Percentiles rank a stretch among this genome's conserved stretches.
These are phyloP conservation scores for Synanthedon andrenaeformis DNA, from an alignment of 2,888 invertebrate species.

Conservation along the genomic window DNA sequence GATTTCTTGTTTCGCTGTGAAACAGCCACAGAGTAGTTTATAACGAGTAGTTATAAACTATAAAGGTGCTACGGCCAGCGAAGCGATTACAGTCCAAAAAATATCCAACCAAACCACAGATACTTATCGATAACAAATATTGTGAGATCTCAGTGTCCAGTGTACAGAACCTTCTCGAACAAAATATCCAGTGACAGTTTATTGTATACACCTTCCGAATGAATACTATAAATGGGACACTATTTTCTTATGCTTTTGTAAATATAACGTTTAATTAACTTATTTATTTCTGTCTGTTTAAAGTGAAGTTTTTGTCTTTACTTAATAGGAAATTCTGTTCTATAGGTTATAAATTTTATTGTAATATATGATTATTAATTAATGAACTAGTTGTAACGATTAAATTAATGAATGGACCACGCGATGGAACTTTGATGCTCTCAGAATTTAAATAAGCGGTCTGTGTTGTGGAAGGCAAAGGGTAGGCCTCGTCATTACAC, in stretches of 20 bases:
- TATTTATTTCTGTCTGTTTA: conserved; percentile 55
- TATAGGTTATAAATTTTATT: conserved; percentile 69
- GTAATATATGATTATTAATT: conserved; percentile 53
- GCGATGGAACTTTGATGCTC: conserved; percentile 55
- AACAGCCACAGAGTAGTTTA: conserved; percentile 33
- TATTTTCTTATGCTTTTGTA: conserved; percentile 63
- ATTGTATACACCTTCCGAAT: conserved; percentile 41
- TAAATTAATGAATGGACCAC: conserved; percentile 62
- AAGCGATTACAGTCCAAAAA: conserved; percentile 7
- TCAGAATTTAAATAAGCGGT: conserved; percentile 59
- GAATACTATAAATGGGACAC: conserved; percentile 29
- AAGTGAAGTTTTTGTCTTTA: conserved; percentile 26
- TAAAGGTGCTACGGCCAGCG: conserved; percentile 48
- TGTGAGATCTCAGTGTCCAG: conserved; percentile 63
- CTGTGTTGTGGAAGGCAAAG: neutral
- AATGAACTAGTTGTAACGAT: conserved; percentile 22
- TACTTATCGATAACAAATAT: conserved; percentile 18
- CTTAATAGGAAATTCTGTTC: conserved; percentile 65
- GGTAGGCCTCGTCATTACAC: neutral
- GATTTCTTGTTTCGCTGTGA: conserved; percentile 23
- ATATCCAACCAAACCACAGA: conserved; percentile 26
- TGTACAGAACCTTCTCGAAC: conserved; percentile 55
- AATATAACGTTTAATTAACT: conserved; percentile 61
- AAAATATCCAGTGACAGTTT: conserved; percentile 65
- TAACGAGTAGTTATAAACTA: too few species aligned